Conservation (phyloP, 1,140 invertebrate species). For the Drosophila rufa region DNA sequence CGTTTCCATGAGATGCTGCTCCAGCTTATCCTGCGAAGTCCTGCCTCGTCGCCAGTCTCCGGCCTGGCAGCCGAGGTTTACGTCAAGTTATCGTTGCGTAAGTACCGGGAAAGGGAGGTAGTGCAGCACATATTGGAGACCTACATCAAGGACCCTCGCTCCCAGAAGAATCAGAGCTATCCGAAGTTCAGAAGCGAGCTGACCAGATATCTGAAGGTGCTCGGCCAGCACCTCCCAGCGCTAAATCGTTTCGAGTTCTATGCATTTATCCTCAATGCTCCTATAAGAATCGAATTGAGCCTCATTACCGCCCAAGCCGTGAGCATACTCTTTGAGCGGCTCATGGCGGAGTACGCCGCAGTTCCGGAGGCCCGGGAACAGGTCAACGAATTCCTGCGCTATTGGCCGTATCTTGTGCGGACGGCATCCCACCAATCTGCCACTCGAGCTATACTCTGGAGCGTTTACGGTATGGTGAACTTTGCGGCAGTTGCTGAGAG, state of each 20-base stretch:
- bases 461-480: constrained; percentile 44
- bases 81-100: constrained; percentile 44
- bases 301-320: constrained; percentile 44
- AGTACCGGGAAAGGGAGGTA: constrained; percentile 32
- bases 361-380: constrained; percentile 11
- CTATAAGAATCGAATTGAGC: constrained; percentile 34
- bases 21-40: constrained; percentile 31
- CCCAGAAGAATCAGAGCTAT: constrained; percentile 9
- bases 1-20: constrained; percentile 54
- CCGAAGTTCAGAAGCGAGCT: constrained; percentile 26
- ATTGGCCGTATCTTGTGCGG: constrained; percentile 37
- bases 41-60: not conserved
- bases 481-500: constrained; percentile 18
- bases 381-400: constrained; percentile 33
- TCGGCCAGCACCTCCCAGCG: constrained; percentile 27
- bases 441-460: constrained; percentile 40
- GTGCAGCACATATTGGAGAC: constrained; percentile 56
- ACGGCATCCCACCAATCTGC: not conserved
- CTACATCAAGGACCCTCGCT: constrained; percentile 30
- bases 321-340: constrained; percentile 39
- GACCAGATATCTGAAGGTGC: constrained; percentile 19
- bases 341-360: constrained; percentile 24
- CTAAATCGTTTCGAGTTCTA: constrained; percentile 41
- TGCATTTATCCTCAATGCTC: constrained; percentile 6
- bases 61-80: constrained; percentile 49